Conservation (phyloP, 2,888 invertebrate species). For the Pristionchus fissidentatus region DNA sequence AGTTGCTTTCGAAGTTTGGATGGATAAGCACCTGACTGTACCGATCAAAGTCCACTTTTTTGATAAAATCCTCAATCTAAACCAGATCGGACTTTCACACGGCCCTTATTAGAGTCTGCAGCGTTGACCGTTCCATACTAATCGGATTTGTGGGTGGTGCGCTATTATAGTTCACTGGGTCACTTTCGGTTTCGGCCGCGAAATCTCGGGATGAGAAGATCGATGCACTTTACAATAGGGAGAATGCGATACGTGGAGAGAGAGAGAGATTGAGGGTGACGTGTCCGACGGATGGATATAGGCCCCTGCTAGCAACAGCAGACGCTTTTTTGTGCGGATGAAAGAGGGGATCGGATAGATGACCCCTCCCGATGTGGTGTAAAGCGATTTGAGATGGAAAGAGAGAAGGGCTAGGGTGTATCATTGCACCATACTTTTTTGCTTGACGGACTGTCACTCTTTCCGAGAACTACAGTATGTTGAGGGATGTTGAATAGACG, state of each 20-base stretch:
- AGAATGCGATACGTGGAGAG: background rate
- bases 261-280: conserved; percentile 3
- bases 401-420: background rate
- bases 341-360: background rate
- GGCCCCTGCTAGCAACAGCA: background rate
- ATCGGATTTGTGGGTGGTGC: background rate
- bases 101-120: too few species aligned
- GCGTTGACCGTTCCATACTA: background rate
- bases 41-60: too few species aligned
- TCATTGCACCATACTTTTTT: background rate
- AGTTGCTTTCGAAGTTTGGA: too few species aligned
- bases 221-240: conserved; percentile 40
- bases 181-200: conserved; percentile 32
- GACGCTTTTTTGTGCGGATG: conserved; percentile 33
- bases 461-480: too few species aligned
- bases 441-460: too few species aligned
- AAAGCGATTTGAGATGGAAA: background rate
- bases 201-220: background rate
- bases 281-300: background rate
- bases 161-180: conserved; percentile 40
- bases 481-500: too few species aligned
- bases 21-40: too few species aligned
- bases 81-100: too few species aligned
- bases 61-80: too few species aligned
- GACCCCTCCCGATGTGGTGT: background rate